Percentiles rank a stretch among this genome's conserved stretches.
Conservation (phyloP, 2,888 invertebrate species). For the Drosophila mulleri region DNA sequence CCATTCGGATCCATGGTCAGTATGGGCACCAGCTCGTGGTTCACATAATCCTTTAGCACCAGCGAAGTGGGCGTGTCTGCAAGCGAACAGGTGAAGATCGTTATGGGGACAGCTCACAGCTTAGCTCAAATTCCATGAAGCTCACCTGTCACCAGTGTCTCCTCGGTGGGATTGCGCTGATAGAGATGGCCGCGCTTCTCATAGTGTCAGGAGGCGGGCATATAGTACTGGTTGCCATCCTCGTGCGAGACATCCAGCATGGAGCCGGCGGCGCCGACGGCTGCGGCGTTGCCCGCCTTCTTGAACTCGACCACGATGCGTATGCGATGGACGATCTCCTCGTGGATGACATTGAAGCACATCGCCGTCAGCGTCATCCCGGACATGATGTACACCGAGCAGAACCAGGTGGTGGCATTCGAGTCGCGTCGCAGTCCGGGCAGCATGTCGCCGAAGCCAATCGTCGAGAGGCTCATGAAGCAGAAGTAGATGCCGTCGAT, state of each 20-base stretch:
- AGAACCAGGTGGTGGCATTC: slow-evolving; percentile 93
- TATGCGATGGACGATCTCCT: slow-evolving; percentile 93
- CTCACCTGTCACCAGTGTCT: slow-evolving; percentile 86
- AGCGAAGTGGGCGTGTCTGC: slow-evolving; percentile 86
- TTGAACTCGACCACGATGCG: slow-evolving; percentile 87
- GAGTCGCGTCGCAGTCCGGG: slow-evolving; percentile 87
- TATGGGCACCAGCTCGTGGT: slow-evolving; percentile 85
- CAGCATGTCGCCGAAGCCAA: slow-evolving; percentile 94
- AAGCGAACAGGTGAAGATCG: no score
- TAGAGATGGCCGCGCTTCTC: slow-evolving; percentile 84
- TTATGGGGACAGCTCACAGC: no score
- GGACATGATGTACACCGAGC: slow-evolving; percentile 93
- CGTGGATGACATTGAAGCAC: slow-evolving; percentile 95
- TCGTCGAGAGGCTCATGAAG: slow-evolving; percentile 97
- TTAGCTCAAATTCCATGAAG: neutral
- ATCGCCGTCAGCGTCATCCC: slow-evolving; percentile 95
- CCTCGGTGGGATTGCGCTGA: slow-evolving; percentile 87
- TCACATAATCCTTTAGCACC: slow-evolving; percentile 84
- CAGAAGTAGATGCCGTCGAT: slow-evolving; percentile 97
- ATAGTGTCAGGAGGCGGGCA: slow-evolving; percentile 84
- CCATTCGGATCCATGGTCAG: slow-evolving; percentile 84
- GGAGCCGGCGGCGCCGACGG: slow-evolving; percentile 44
- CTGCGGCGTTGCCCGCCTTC: slow-evolving; percentile 54
- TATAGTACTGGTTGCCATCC: slow-evolving; percentile 79
- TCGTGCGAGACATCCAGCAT: slow-evolving; percentile 69